Base-by-base conservation (phyloP, 2,113 vertebrate species). In the Anas platyrhynchos region DNA sequence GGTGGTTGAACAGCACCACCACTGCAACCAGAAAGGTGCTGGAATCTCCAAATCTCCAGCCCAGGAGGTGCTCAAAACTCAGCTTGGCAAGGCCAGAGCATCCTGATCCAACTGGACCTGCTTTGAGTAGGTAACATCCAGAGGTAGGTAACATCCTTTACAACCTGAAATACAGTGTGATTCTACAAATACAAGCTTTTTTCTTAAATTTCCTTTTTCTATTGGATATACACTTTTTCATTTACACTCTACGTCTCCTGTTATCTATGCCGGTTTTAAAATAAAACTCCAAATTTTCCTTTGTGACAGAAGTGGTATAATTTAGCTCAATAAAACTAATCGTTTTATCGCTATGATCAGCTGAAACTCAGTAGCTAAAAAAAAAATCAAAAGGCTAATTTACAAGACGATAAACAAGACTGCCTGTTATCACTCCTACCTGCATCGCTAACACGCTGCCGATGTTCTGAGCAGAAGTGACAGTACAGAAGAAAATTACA, bases 381-480 rank as follows among this genome's bases (percentile, higher is more conserved):
- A 34, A 26, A 91, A 83, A 63, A 69, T 5, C 16, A 34, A 32
- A 58, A 43, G 7, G 58, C 71, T 67, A 3, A 56, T 62, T 44
- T 58, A 31, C 20, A 54, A 86, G 78, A 59, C 16, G 68, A 77
- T 10, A 77, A 83, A 55, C 13, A 58, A 61, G 6, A 31, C 34
- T 21, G 46, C 25, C 34, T 10, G 3, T 41, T 65, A 67, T 26
- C 86, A 38, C 63, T 87, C 63, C 54, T 50, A 10, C 43, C 72
- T 18, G 61, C 61, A 86, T 67, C 65, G 55, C 73, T 66, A 85
- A 94, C 91, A 71, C 66, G 67, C 63, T 91, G 90, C 86, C 52
- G 72, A 77, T 10, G 1, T 36, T 90, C 71, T 63, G 29, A 36
- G 44, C 32, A 78, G 7, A 54, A 86, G 29, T 12, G 56, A 75